Evolutionary conservation across 2,888 invertebrate species (phyloP), one percentile per base, ranked within the genome.

Genomic region (Chesias legatella): DNA sequence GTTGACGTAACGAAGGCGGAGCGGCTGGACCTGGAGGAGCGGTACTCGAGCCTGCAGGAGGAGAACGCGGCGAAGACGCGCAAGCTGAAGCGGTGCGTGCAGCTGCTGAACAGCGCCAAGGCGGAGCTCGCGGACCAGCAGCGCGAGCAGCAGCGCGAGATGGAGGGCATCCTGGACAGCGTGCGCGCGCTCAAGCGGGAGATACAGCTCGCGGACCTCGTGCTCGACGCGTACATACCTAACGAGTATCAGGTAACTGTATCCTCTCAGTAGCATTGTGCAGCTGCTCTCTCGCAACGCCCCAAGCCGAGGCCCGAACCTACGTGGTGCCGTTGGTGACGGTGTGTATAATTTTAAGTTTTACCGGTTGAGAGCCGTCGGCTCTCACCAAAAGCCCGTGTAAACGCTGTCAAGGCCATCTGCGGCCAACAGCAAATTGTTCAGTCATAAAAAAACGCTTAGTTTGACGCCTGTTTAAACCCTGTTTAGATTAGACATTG

Each of bases 101-200:
- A 51, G 10, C 42, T 51, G 1, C 47, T 51, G 1, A 51, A 48
- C 33, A 41, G 94, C 0, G 98, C 96, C 0, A 95, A 98, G 70
- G 94, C 94, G 0, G 96, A 96, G 72, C 80, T 95, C 44, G 93
- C 94, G 0, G 96, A 96, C 79, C 92, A 95, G 59, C 95, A 97
- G 69, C 91, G 96, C 49, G 99, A 99, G 64, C 98, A 98, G 71
- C 98, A 98, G 85, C 85, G 98, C 26, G 98, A 99, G 86, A 97
- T 98, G 93, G 99, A 99, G 78, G 96, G 96, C 1, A 92, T 99
- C 9, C 88, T 98, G 55, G 98, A 99, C 74, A 97, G 95, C 59
- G 95, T 98, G 32, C 89, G 98, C 7, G 94, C 97, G 38, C 90
- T 99, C 35, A 94, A 95, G 41, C 89, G 97, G 38, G 99, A 99